phyloP scores from a whole-genome alignment of 2,888 invertebrate species.

The Morpho achilles region DNA sequence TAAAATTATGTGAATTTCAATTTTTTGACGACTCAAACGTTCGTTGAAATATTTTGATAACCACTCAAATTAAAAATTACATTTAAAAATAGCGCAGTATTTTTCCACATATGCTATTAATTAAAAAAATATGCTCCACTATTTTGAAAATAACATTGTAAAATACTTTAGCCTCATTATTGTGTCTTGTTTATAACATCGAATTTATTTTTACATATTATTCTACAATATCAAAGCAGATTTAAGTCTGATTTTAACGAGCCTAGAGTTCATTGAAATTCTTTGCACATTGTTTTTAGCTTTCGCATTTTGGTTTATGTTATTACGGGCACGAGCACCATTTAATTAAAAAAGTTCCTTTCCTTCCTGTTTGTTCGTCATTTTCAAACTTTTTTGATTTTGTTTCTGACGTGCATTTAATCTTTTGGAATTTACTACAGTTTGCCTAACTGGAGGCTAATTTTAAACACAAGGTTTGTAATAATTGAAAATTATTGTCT shows the following conservation, averaged over 20 bases:
- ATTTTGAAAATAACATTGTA: too few species aligned
- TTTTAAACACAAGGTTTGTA: too few species aligned
- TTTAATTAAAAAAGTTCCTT: conserved; percentile 33
- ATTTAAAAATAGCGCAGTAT: background rate
- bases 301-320: conserved; percentile 22
- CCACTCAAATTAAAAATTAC: background rate
- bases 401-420: conserved; percentile 4
- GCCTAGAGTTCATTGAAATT: conserved; percentile 43
- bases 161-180: too few species aligned
- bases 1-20: too few species aligned
- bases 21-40: too few species aligned
- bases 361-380: conserved; percentile 9
- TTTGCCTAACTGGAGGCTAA: too few species aligned
- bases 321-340: conserved; percentile 37
- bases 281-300: conserved; percentile 39
- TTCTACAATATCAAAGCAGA: background rate
- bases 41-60: too few species aligned
- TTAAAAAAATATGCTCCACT: too few species aligned
- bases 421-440: background rate
- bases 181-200: too few species aligned
- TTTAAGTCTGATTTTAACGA: conserved; percentile 40
- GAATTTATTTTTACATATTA: too few species aligned
- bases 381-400: conserved; percentile 15
- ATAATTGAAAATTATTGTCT: too few species aligned
- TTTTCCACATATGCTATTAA: background rate